phyloP scores from a whole-genome alignment of 2,113 vertebrate species.

The Ammodytes marinus region DNA sequence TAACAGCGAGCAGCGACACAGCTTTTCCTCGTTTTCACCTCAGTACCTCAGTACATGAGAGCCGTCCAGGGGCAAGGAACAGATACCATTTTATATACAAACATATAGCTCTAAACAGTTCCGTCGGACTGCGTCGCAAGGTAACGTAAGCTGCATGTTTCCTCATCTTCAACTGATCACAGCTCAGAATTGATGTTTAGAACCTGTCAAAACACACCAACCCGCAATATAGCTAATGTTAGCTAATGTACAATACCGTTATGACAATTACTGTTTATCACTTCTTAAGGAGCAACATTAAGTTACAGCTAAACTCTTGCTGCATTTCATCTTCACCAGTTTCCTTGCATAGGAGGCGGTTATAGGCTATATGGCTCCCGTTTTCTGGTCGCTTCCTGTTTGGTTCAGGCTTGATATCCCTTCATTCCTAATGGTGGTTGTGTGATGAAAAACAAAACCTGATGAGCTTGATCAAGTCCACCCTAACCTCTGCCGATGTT shows the following conservation, averaged over 20 bases:
- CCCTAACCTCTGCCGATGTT: neutral
- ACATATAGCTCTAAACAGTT: neutral
- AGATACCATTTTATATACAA: constrained; percentile 46
- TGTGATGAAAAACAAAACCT: neutral
- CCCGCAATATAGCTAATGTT: constrained; percentile 20
- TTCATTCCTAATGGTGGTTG: neutral
- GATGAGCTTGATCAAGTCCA: too few species aligned
- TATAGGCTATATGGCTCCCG: constrained; percentile 22
- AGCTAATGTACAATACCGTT: constrained; percentile 1
- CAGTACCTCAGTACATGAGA: neutral
- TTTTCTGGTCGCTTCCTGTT: constrained; percentile 18
- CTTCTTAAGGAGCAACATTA: neutral
- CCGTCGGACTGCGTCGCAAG: neutral
- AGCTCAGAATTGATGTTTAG: neutral
- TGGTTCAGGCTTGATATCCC: constrained; percentile 25
- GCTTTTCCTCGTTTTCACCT: neutral
- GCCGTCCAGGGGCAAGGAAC: constrained; percentile 11
- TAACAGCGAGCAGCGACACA: neutral
- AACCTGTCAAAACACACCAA: constrained; percentile 11
- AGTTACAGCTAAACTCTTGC: neutral
- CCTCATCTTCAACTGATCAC: neutral
- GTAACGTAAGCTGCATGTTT: neutral
- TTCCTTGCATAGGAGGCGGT: too few species aligned
- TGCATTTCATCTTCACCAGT: neutral
- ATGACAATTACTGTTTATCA: neutral